Conservation (phyloP, 2,797 vertebrate genomes). For the Acrossocheilus wenchowensis region DNA sequence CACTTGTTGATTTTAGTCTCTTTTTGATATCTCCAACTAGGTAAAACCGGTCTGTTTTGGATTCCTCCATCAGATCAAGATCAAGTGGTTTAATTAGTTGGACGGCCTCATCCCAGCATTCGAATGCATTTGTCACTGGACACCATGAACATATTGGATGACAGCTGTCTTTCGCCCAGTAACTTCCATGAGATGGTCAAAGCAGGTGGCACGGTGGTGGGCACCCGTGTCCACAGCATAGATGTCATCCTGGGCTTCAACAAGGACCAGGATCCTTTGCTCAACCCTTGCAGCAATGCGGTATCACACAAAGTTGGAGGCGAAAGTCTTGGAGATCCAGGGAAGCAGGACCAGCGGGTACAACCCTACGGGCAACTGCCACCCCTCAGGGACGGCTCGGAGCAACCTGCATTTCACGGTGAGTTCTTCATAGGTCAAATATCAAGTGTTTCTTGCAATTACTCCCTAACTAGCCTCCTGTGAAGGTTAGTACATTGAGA, state of each 20-base stretch:
- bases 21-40: background rate
- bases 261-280: constrained; percentile 79
- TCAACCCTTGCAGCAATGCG: constrained; percentile 66
- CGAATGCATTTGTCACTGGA: constrained; percentile 85
- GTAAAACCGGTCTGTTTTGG: background rate
- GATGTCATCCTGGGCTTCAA: constrained; percentile 85
- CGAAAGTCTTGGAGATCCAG: constrained; percentile 67
- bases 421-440: constrained; percentile 55
- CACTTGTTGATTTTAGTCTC: background rate
- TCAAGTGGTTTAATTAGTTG: constrained; percentile 40
- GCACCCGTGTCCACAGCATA: constrained; percentile 82
- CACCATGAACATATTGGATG: constrained; percentile 83
- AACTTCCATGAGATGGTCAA: constrained; percentile 83
- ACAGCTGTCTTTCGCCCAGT: constrained; percentile 81
- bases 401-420: constrained; percentile 75
- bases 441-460: background rate
- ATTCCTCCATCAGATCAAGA: constrained; percentile 3
- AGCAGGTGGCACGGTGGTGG: constrained; percentile 69
- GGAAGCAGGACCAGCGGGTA: constrained; percentile 69
- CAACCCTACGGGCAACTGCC: constrained; percentile 71
- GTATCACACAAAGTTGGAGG: constrained; percentile 68
- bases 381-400: constrained; percentile 66
- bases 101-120: constrained; percentile 62
- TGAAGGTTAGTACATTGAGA: background rate
- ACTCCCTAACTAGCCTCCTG: background rate